Conservation (phyloP, 2,113 vertebrate species). For the Pedetes capensis region DNA sequence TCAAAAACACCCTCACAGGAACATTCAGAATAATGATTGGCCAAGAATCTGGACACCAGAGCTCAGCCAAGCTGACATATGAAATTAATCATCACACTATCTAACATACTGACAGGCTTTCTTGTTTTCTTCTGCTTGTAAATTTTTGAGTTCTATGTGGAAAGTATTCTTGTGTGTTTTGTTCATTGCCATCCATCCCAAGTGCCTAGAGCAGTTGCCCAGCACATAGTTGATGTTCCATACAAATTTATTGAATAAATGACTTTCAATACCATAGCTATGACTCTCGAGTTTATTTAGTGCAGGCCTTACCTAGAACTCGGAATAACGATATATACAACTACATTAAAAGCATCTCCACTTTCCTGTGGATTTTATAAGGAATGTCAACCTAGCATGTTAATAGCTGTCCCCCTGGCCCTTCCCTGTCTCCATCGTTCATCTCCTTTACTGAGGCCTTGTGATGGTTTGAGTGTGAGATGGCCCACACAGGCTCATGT, state of each 20-base stretch:
- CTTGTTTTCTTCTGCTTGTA: not conserved
- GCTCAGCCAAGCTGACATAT: not conserved
- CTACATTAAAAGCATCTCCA: not conserved
- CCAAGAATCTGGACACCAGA: not conserved
- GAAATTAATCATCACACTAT: not conserved
- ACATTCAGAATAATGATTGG: not conserved
- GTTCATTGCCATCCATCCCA: not conserved
- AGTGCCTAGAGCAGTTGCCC: not conserved
- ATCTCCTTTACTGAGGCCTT: not conserved
- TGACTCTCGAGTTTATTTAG: not conserved
- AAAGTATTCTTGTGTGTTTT: not conserved
- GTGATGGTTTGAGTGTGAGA: not conserved
- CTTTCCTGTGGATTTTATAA: not conserved
- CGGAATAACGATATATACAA: not conserved
- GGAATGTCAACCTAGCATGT: not conserved
- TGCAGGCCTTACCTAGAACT: not conserved
- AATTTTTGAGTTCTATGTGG: not conserved
- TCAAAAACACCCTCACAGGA: not conserved
- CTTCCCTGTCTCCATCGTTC: fast-evolving
- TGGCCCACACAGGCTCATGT: not conserved
- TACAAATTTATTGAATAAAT: not conserved
- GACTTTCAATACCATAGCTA: not conserved
- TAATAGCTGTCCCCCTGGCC: not conserved
- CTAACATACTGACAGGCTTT: not conserved
- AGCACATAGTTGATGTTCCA: not conserved